These are phyloP conservation scores for Agapornis canus DNA, from an alignment of 2,797 vertebrate genomes.

Conservation along the genomic window DNA sequence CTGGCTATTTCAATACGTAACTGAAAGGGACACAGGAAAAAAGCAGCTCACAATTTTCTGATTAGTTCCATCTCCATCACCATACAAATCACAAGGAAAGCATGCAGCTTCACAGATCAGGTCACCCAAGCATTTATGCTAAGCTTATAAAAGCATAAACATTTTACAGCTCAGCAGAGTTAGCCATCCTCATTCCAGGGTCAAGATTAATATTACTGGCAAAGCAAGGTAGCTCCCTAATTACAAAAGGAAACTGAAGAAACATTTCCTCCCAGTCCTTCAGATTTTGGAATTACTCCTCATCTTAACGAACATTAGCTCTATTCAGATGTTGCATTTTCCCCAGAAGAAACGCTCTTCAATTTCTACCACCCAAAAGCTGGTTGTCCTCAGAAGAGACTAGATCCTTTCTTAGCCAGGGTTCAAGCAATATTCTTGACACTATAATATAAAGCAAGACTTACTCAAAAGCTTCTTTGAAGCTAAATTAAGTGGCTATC, in stretches of 20 bases:
- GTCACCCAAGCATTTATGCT: not conserved
- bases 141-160: not conserved
- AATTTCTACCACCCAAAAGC: not conserved
- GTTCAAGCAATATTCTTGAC: not conserved
- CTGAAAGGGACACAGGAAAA: rapidly evolving
- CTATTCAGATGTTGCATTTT: not conserved
- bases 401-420: not conserved
- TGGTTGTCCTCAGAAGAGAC: not conserved
- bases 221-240: not conserved
- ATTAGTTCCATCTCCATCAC: not conserved
- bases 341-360: not conserved
- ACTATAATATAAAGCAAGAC: not conserved
- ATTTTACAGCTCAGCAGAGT: not conserved
- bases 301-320: not conserved
- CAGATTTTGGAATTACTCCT: not conserved
- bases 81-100: not conserved
- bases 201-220: not conserved
- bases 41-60: not conserved
- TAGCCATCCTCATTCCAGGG: not conserved
- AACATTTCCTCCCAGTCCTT: not conserved
- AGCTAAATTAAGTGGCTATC: not conserved
- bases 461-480: not conserved
- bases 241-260: not conserved
- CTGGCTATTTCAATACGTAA: not conserved
- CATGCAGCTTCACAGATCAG: not conserved